Evolutionary conservation across 2,797 vertebrate genomes (phyloP).

Genomic region (Coilia nasus): DNA sequence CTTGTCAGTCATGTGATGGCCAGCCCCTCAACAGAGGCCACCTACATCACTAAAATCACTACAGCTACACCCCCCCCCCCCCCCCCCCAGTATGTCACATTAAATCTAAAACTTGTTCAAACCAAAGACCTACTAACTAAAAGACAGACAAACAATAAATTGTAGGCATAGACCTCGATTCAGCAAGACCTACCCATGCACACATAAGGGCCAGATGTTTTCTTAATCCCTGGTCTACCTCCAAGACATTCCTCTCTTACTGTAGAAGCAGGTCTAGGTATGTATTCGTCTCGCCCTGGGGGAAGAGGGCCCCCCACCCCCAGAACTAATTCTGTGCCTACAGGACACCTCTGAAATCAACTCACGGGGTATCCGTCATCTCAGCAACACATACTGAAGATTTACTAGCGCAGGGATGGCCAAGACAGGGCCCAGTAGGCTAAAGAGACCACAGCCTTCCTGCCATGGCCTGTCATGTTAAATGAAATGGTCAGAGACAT

Average conservation of each 20-base stretch:
- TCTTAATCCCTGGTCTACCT: not conserved
- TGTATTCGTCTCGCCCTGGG: not conserved
- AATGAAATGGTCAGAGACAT: not conserved
- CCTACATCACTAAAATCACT: no score
- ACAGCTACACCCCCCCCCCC: not conserved
- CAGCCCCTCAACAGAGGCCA: slow-evolving; percentile 37
- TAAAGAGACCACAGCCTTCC: not conserved
- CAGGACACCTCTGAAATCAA: not conserved
- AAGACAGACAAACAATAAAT: not conserved
- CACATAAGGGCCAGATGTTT: not conserved
- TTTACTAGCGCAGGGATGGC: not conserved
- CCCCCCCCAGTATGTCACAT: no score
- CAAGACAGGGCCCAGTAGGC: not conserved
- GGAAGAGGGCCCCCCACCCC: not conserved
- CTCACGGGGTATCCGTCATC: not conserved
- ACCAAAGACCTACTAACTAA: not conserved
- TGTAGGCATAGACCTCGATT: no score
- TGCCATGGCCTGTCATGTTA: not conserved
- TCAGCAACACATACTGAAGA: not conserved
- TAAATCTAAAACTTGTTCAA: not conserved
- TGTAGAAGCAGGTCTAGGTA: not conserved
- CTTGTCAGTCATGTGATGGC: slow-evolving; percentile 33
- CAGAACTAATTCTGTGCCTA: slow-evolving; percentile 3
- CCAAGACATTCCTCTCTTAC: not conserved
- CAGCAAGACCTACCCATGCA: not conserved